Percentiles rank a stretch among this genome's conserved stretches.
phyloP scores from a whole-genome alignment of 2,113 vertebrate genomes.

The Spermophilus dauricus region DNA sequence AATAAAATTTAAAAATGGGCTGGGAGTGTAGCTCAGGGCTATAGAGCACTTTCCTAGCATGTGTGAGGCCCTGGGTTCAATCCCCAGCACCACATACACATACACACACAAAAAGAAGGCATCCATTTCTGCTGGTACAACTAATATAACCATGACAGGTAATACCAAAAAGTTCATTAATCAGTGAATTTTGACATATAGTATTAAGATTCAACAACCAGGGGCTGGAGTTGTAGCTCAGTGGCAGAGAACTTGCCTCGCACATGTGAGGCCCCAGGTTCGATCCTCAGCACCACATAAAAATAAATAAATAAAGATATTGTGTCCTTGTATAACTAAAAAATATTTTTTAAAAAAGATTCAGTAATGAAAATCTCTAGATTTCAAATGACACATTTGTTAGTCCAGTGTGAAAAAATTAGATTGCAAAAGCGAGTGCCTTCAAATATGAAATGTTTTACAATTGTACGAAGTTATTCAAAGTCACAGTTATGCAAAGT shows the following conservation, averaged over 20 bases:
- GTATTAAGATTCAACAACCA: background rate
- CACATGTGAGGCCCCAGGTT: too few relatives aligned
- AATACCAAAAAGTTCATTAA: background rate
- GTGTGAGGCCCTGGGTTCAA: background rate
- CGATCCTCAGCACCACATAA: too few relatives aligned
- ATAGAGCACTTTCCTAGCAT: background rate
- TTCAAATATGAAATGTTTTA: slow-evolving; percentile 53
- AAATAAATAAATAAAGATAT: too few relatives aligned
- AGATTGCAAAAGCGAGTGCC: background rate
- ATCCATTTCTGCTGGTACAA: slow-evolving; percentile 7
- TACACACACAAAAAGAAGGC: background rate
- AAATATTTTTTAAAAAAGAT: background rate
- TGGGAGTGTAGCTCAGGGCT: background rate
- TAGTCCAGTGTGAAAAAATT: slow-evolving; percentile 16
- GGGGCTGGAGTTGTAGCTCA: too few relatives aligned
- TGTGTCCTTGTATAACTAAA: too few relatives aligned
- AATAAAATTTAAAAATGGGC: background rate
- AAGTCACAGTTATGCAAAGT: background rate
- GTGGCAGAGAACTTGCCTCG: too few relatives aligned
- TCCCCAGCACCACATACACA: background rate
- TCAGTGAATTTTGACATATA: slow-evolving; percentile 8
- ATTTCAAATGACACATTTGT: slow-evolving; percentile 10
- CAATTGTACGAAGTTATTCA: background rate
- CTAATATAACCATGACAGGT: background rate
- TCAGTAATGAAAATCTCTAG: slow-evolving; percentile 46